Evolutionary conservation across 2,113 vertebrate genomes (phyloP), one percentile per base, ranked within the genome.

Genomic region (Dicrurus megarhynchus): DNA sequence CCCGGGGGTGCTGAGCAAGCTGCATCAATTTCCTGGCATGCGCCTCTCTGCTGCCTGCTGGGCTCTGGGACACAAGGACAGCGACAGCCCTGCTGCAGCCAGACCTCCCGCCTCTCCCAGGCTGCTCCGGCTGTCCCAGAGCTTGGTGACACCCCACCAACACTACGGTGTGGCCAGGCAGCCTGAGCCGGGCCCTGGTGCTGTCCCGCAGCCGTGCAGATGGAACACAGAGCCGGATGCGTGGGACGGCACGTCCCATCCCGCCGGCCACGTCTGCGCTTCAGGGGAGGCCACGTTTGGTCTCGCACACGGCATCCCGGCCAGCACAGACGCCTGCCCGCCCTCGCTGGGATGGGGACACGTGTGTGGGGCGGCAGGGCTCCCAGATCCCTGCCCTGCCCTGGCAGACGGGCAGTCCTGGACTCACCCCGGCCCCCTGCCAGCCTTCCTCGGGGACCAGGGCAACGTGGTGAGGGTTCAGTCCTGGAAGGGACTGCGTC

Each of bases 161-260:
- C 28, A 12, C 42, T 15, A 5, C 3, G 1, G 5, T 3, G 2
- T 0, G 14, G 46, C 67, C 42, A 41, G n/a, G 52, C 65, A 67
- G 65, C 44, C 70, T 5, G 9, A 56, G 59, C 55, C 0, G 2
- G 59, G 55, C 30, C 27, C 41, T 3, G 14, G 41, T 57, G 86
- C 16, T 0, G 19, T 42, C 65, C 69, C 3, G 0, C 74, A 68
- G 59, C 30, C 82, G 57, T 28, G 14, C 53, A 3, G 86, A 69
- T 1, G 42, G 70, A 85, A 50, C 16, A 19, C 10, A 0, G 11
- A 63, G 89, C 57, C 0, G 13, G 86, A 88, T 55, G 92, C 67
- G 21, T 92, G 75, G 76, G 75, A 82, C 84, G 3, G 89, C 94
- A 94, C 94, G 65, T 92, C 82, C 84, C 79, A 52, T 86, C 83